Percentiles rank a stretch among this genome's conserved stretches.
phyloP scores from a whole-genome alignment of 1,140 invertebrate species.

The Heliothis virescens region DNA sequence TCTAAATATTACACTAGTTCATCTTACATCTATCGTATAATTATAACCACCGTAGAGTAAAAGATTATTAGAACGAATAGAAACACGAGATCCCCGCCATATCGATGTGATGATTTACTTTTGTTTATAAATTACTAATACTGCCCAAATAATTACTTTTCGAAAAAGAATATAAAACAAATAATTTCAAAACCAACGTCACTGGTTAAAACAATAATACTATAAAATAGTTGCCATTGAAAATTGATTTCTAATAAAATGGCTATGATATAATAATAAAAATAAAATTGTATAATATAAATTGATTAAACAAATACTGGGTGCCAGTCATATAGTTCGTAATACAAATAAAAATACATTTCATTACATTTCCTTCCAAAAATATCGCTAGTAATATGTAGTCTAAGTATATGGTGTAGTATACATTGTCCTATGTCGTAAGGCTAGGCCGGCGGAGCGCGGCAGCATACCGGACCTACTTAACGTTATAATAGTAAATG shows the following conservation, averaged over 20 bases:
- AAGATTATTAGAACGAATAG: conserved; percentile 73
- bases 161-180: conserved; percentile 44
- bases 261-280: conserved; percentile 44
- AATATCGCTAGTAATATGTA: conserved; percentile 69
- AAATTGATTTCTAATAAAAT: conserved; percentile 47
- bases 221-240: conserved; percentile 57
- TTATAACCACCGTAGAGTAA: conserved; percentile 80
- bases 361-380: conserved; percentile 67
- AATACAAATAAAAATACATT: conserved; percentile 69
- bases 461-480: conserved; percentile 45
- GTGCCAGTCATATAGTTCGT: conserved; percentile 67
- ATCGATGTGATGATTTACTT: conserved; percentile 59
- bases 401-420: conserved; percentile 65
- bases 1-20: conserved; percentile 70
- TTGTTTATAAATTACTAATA: conserved; percentile 70
- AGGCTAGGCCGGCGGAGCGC: conserved; percentile 54
- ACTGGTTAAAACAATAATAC: conserved; percentile 61
- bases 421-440: conserved; percentile 76
- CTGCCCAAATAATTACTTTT: conserved; percentile 76
- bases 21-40: conserved; percentile 80
- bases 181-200: conserved; percentile 50
- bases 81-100: conserved; percentile 76
- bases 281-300: conserved; percentile 56
- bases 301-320: conserved; percentile 74
- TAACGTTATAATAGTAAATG: conserved; percentile 63